Evolutionary conservation across 2,888 invertebrate species (phyloP).

Genomic region (Formica aserva): DNA sequence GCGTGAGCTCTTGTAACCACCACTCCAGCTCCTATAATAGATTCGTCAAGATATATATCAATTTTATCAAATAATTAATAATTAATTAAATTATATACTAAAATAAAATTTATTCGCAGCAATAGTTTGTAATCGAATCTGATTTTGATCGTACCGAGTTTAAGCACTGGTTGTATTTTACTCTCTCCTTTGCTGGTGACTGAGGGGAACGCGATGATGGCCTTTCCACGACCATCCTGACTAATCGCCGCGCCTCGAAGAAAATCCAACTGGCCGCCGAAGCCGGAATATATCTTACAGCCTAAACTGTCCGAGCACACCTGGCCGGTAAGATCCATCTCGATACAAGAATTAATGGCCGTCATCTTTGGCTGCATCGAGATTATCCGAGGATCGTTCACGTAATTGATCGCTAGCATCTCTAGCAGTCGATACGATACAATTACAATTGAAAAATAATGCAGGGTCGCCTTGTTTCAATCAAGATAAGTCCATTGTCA

Average conservation of each 20-base stretch:
- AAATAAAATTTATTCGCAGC: neutral
- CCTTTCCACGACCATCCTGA: constrained; percentile 94
- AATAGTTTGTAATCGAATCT: neutral
- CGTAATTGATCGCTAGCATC: constrained; percentile 87
- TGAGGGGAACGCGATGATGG: constrained; percentile 96
- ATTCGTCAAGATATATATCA: neutral
- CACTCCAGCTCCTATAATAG: constrained; percentile 93
- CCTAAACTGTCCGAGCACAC: constrained; percentile 88
- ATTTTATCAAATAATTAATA: constrained; percentile 37
- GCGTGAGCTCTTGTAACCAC: constrained; percentile 97
- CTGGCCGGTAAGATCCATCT: constrained; percentile 90
- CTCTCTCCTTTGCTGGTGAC: constrained; percentile 91
- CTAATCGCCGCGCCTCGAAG: constrained; percentile 95
- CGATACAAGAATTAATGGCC: constrained; percentile 89
- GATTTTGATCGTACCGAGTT: constrained; percentile 89
- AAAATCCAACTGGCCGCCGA: constrained; percentile 98
- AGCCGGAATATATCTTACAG: constrained; percentile 92
- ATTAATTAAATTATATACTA: neutral
- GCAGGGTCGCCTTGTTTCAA: neutral
- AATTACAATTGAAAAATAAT: neutral
- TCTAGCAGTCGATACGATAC: constrained; percentile 79
- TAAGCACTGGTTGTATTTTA: constrained; percentile 94
- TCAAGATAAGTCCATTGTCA: neutral
- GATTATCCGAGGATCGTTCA: constrained; percentile 87
- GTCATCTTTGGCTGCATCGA: constrained; percentile 88